Base-by-base conservation (phyloP, 2,797 vertebrate species). In the Eulemur coronatus region DNA sequence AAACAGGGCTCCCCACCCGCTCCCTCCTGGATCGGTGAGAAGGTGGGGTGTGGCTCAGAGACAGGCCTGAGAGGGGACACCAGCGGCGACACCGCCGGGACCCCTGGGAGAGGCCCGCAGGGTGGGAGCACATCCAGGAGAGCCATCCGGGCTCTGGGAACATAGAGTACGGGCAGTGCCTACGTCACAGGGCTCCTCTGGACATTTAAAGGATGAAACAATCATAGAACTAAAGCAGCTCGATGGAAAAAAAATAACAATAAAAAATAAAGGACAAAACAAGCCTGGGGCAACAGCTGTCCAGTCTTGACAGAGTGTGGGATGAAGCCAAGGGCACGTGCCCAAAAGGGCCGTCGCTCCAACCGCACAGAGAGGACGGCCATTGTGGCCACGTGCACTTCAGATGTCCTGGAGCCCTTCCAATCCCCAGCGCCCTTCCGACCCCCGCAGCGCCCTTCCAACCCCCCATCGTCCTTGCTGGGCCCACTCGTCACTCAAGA, bases 331-430 rank as follows among this genome's bases (percentile, higher is more conserved):
- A 38, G 24, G 76, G n/a, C n/a, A 28, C n/a, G 17, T 6, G 24
- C 14, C 13, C n/a, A 7, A 14, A 15, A n/a, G 20, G 12, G 17
- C 67, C 2, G 0, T 65, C 2, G 15, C 41, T 18, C 18, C 11
- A 61, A 38, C 38, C 2, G 10, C 43, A 28, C 1, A 17, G 28
- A 35, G 18, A 41, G 7, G 1, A 12, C 65, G 7, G 48, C 24
- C 35, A 8, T 22, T 0, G 1, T 4, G 30, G 41, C 33, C 15
- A 1, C 26, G 9, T 13, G 52, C 0, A 4, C 20, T 2, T 7
- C 0, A 7, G 48, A 24, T 30, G 38, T 12, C 72, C n/a, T 4
- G 3, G 26, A 12, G 22, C 12, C 75, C 48, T 35, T 30, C 46
- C 33, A 24, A 28, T 7, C 33, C 14, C 14, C 50, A 52, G 17